Evolutionary conservation across 2,888 invertebrate genomes (phyloP).

Genomic region (Zelleria hepariella): DNA sequence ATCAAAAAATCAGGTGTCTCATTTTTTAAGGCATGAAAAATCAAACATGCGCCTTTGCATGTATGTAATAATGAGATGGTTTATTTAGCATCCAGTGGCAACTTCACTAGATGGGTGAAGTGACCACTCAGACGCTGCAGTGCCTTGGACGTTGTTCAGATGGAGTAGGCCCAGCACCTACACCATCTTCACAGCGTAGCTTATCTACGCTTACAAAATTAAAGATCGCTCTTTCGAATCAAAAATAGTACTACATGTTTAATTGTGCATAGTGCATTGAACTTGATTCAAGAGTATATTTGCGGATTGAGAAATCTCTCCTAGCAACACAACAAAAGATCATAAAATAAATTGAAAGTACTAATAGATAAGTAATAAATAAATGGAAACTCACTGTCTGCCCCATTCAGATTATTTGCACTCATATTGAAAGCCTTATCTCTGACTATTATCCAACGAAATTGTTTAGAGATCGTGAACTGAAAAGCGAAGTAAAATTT

Average conservation of each 20-base stretch:
- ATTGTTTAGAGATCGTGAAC: neutral
- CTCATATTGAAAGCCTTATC: neutral
- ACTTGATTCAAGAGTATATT: neutral
- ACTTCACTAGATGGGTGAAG: no score
- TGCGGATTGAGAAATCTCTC: neutral
- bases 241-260: constrained; percentile 2
- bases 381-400: neutral
- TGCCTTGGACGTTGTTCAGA: no score
- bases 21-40: no score
- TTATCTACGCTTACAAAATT: no score
- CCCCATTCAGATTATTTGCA: neutral
- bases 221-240: neutral
- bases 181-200: no score
- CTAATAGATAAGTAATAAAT: neutral
- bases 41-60: no score
- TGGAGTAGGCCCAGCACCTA: no score
- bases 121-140: no score
- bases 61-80: no score
- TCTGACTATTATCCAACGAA: neutral
- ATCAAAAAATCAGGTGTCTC: no score
- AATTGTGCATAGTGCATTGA: neutral
- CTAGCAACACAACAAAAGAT: neutral
- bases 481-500: neutral
- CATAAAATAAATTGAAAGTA: neutral
- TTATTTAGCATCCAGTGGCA: no score